These are phyloP conservation scores for Callaeas wilsoni DNA, from an alignment of 2,113 vertebrate genomes.

Conservation along the genomic window DNA sequence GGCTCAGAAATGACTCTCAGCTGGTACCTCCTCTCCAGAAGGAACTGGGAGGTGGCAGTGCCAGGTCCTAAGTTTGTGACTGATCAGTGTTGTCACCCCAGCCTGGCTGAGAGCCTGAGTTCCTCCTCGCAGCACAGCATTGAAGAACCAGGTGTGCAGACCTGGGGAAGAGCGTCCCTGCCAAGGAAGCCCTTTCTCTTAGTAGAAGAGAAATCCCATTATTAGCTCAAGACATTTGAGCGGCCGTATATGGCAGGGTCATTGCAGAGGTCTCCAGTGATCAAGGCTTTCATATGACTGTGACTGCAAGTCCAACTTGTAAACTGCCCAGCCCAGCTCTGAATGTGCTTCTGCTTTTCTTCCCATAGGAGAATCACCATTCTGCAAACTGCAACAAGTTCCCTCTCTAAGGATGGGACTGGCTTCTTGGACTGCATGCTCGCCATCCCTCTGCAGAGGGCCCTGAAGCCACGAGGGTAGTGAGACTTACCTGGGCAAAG, in stretches of 20 bases:
- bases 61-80: not conserved
- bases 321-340: not conserved
- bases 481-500: conserved; percentile 75
- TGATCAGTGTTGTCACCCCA: not conserved
- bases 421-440: fast-evolving
- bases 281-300: not conserved
- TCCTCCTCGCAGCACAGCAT: not conserved
- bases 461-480: not conserved
- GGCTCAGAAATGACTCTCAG: not conserved
- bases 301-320: not conserved
- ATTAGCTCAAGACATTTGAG: too few relatives aligned
- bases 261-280: not conserved
- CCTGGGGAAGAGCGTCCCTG: not conserved
- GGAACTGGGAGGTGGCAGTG: not conserved
- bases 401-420: not conserved
- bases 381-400: not conserved
- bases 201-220: not conserved
- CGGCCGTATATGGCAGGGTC: not conserved
- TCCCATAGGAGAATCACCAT: not conserved
- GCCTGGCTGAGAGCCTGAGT: not conserved
- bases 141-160: not conserved
- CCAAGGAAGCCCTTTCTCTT: not conserved
- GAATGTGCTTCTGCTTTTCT: not conserved
- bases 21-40: not conserved
- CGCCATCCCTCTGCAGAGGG: not conserved